A percentile compares a stretch with the other conserved stretches of the same genome.
These are phyloP conservation scores for Sander lucioperca DNA, from an alignment of 2,113 vertebrate genomes.

Conservation along the genomic window DNA sequence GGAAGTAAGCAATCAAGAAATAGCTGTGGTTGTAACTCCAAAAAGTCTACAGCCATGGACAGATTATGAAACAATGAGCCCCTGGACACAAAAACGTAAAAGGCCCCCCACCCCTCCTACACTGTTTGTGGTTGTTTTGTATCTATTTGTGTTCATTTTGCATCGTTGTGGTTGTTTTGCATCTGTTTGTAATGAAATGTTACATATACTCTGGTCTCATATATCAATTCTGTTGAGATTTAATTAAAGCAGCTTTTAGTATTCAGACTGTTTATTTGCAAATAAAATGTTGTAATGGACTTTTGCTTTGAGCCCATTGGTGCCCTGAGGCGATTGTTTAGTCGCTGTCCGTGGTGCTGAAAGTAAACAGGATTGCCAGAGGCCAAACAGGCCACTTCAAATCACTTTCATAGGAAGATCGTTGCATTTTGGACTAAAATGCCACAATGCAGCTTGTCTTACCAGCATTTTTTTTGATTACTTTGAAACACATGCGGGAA, in stretches of 20 bases:
- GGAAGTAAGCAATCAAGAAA: not conserved
- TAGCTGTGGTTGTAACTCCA: not conserved
- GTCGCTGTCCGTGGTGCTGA: constrained; percentile 72
- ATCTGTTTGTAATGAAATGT: not conserved
- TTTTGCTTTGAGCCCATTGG: constrained; percentile 9
- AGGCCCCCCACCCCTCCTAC: too few species aligned
- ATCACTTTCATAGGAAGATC: not conserved
- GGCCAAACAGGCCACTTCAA: not conserved
- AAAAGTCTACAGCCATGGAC: not conserved
- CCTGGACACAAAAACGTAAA: not conserved
- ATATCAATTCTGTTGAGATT: not conserved
- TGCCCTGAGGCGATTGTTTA: constrained; percentile 14
- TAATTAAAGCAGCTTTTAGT: constrained; percentile 18
- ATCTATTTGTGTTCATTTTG: not conserved
- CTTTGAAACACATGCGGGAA: not conserved
- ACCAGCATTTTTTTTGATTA: not conserved
- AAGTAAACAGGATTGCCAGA: constrained; percentile 30
- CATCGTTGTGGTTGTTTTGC: not conserved
- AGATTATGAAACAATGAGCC: not conserved
- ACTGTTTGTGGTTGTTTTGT: not conserved
- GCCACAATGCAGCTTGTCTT: not conserved
- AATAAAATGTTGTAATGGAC: constrained; percentile 2
- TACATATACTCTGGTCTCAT: not conserved
- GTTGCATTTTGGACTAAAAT: not conserved
- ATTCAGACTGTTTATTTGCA: constrained; percentile 14